These are phyloP conservation scores for Paralinhomoeus sp. DNA, from an alignment of 2,888 invertebrate species.

Conservation along the genomic window DNA sequence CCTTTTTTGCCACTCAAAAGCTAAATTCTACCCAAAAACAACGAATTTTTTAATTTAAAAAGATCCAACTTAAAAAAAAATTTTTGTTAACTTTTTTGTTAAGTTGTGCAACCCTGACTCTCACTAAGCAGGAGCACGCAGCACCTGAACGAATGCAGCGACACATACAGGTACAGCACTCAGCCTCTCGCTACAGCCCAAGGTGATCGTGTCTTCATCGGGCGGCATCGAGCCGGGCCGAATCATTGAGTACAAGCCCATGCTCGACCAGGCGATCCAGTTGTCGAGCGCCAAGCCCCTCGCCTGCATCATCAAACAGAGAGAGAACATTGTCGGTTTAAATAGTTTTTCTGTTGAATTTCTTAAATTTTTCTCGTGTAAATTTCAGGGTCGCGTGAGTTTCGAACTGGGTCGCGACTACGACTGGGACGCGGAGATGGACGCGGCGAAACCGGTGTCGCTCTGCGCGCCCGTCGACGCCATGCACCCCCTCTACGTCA, in stretches of 20 bases:
- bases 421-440: slow-evolving; percentile 48
- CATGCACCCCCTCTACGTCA: slow-evolving; percentile 65
- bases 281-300: slow-evolving; percentile 45
- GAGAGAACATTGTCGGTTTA: slow-evolving; percentile 36
- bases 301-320: slow-evolving; percentile 59
- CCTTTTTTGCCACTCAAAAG: too few relatives aligned
- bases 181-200: slow-evolving; percentile 37
- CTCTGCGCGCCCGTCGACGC: slow-evolving; percentile 65
- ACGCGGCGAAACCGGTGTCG: slow-evolving; percentile 39
- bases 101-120: too few relatives aligned
- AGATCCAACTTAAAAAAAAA: too few relatives aligned
- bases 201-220: slow-evolving; percentile 64
- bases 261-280: slow-evolving; percentile 56
- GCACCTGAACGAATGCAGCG: too few relatives aligned
- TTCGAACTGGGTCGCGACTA: slow-evolving; percentile 39
- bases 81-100: too few relatives aligned
- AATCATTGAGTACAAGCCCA: slow-evolving; percentile 53
- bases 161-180: too few relatives aligned
- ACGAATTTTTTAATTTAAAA: too few relatives aligned
- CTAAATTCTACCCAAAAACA: too few relatives aligned
- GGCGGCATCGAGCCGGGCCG: slow-evolving; percentile 70
- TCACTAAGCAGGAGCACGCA: too few relatives aligned
- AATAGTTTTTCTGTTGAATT: not conserved
- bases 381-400: slow-evolving; percentile 14
- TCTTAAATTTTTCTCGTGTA: not conserved